phyloP scores from a whole-genome alignment of 2,797 vertebrate species.

The Trichosurus vulpecula region DNA sequence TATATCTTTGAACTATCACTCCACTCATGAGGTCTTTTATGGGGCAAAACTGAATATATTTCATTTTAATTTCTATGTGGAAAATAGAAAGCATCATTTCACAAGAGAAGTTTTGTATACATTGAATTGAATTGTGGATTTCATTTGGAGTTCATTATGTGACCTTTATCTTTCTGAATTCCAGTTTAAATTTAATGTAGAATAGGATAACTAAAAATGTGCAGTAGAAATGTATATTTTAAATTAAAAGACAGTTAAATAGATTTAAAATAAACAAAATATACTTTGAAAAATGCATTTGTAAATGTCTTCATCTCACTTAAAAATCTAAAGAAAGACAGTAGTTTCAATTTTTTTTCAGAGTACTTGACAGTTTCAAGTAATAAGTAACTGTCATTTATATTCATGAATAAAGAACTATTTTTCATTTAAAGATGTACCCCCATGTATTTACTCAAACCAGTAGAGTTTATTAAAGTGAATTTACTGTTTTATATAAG shows the following conservation, averaged over 20 bases:
- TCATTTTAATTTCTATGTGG: slow-evolving; percentile 44
- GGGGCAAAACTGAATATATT: slow-evolving; percentile 7
- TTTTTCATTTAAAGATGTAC: slow-evolving; percentile 59
- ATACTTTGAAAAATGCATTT: slow-evolving; percentile 33
- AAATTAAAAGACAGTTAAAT: background rate
- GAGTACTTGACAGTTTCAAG: background rate
- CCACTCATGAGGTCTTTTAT: slow-evolving; percentile 25
- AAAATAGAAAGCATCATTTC: slow-evolving; percentile 20
- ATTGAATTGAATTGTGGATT: slow-evolving; percentile 69
- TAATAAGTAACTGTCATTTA: slow-evolving; percentile 4
- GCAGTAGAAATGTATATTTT: slow-evolving; percentile 57
- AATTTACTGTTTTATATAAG: slow-evolving; percentile 26
- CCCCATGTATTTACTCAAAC: slow-evolving; percentile 31
- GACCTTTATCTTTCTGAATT: slow-evolving; percentile 69
- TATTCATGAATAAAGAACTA: slow-evolving; percentile 2
- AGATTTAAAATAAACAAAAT: slow-evolving; percentile 4
- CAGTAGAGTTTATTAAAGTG: slow-evolving; percentile 37
- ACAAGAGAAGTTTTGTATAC: slow-evolving; percentile 43
- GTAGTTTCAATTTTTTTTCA: slow-evolving; percentile 44
- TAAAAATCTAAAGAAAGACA: slow-evolving; percentile 57
- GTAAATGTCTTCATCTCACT: slow-evolving; percentile 69
- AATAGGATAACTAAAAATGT: slow-evolving; percentile 48
- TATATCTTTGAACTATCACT: background rate
- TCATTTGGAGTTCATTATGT: slow-evolving; percentile 50
- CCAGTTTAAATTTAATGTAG: slow-evolving; percentile 66